Evolutionary conservation across 1,140 invertebrate genomes (phyloP).

Genomic region (Drosophila kikkawai): DNA sequence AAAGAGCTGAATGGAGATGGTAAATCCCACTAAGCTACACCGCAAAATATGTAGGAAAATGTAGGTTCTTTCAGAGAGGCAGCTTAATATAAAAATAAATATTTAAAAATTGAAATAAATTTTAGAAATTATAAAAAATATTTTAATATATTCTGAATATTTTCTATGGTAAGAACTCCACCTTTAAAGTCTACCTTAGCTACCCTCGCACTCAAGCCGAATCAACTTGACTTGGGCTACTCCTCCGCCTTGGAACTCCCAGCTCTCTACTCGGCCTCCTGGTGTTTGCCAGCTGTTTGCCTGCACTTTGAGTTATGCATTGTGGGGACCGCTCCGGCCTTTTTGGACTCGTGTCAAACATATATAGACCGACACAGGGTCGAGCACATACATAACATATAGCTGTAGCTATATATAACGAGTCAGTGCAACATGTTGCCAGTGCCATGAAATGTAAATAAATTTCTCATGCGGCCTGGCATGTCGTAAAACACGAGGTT

Average conservation of each 20-base stretch:
- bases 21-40: slow-evolving; percentile 49
- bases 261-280: not conserved
- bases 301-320: slow-evolving; percentile 82
- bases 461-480: slow-evolving; percentile 80
- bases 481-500: slow-evolving; percentile 82
- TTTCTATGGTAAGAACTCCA: not conserved
- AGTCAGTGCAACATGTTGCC: slow-evolving; percentile 79
- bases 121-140: not conserved
- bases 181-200: not conserved
- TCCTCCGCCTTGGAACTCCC: not conserved
- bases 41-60: slow-evolving; percentile 40
- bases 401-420: slow-evolving; percentile 13
- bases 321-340: slow-evolving; percentile 58
- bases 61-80: too few species aligned
- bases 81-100: not conserved
- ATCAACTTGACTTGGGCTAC: not conserved
- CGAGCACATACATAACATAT: slow-evolving; percentile 3
- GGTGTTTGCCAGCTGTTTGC: slow-evolving; percentile 66
- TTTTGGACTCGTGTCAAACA: slow-evolving; percentile 77
- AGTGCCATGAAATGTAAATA: slow-evolving; percentile 79
- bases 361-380: slow-evolving; percentile 20
- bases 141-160: not conserved
- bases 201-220: not conserved
- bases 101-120: not conserved
- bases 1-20: slow-evolving; percentile 22